These are phyloP conservation scores for Thunnus thynnus DNA, from an alignment of 2,113 vertebrate species.

Conservation along the genomic window DNA sequence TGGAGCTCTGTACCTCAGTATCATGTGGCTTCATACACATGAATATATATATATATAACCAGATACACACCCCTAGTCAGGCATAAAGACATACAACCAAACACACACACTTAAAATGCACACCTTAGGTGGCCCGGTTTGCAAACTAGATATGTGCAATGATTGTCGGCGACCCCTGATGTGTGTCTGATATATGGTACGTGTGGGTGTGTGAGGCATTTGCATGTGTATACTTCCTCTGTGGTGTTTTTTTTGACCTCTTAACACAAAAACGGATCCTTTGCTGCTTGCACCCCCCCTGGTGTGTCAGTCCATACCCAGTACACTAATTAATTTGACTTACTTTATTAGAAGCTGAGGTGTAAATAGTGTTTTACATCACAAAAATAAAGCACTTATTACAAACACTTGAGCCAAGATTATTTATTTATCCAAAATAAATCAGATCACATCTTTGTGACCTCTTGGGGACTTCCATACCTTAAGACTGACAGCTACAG, in stretches of 20 bases:
- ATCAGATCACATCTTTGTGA: not conserved
- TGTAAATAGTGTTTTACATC: not conserved
- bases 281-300: not conserved
- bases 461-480: not conserved
- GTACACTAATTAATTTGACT: not conserved
- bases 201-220: conserved; percentile 2
- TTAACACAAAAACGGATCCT: not conserved
- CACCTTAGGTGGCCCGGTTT: conserved; percentile 27
- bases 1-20: not conserved
- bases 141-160: conserved; percentile 5
- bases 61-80: not conserved
- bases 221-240: not conserved
- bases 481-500: not conserved
- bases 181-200: conserved; percentile 20
- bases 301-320: not conserved
- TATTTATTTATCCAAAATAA: not conserved
- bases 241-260: not conserved
- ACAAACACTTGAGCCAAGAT: not conserved
- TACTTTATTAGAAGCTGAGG: not conserved
- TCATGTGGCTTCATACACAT: not conserved
- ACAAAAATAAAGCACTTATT: not conserved
- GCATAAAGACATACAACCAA: not conserved
- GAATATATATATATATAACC: not conserved
- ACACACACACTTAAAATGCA: not conserved
- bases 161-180: conserved; percentile 38